Conservation (phyloP, 2,888 invertebrate species). For the Apodemia mormo region DNA sequence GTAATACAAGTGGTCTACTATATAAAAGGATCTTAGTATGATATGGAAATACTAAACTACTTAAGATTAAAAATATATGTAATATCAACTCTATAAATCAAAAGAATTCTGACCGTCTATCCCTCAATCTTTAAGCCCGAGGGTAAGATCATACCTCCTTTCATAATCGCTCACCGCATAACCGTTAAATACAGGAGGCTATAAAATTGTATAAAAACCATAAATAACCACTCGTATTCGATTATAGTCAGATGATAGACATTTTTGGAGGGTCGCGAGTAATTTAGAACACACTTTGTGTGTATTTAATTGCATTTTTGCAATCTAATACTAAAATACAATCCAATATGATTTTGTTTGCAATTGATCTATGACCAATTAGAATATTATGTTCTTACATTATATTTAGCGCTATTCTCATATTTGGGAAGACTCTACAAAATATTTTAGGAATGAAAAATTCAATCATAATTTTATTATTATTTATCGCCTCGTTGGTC, state of each 20-base stretch:
- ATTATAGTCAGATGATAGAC: conserved; percentile 51
- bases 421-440: no score
- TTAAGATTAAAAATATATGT: not conserved
- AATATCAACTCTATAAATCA: conserved; percentile 35
- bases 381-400: no score
- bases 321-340: not conserved
- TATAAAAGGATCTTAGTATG: no score
- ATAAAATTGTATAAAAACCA: conserved; percentile 72
- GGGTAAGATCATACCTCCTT: conserved; percentile 59
- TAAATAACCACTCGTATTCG: conserved; percentile 69
- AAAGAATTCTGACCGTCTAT: conserved; percentile 29
- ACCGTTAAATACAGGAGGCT: conserved; percentile 72
- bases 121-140: conserved; percentile 45
- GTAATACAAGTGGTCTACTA: no score
- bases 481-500: no score
- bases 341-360: no score
- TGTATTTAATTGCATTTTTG: conserved; percentile 37
- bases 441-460: no score
- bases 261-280: conserved; percentile 39
- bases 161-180: conserved; percentile 68
- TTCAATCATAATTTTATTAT: no score
- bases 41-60: no score
- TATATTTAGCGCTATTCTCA: no score
- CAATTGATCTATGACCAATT: no score
- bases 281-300: conserved; percentile 31